Evolutionary conservation across 2,888 invertebrate genomes (phyloP).

Genomic region (Amphipoea lucens): DNA sequence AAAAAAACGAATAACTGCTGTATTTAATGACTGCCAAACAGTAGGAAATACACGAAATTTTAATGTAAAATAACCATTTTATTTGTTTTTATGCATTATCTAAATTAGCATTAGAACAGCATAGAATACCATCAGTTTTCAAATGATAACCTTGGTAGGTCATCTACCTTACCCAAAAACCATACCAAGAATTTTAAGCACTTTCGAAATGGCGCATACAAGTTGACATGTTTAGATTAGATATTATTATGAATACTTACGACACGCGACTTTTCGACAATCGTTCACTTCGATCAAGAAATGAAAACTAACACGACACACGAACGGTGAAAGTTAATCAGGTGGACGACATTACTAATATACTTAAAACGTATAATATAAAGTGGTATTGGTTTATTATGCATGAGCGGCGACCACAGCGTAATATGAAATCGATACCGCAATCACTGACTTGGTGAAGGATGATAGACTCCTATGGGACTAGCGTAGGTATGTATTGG

Average conservation of each 20-base stretch:
- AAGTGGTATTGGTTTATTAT: constrained; percentile 42
- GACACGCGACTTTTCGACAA: constrained; percentile 34
- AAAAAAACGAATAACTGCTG: constrained; percentile 2
- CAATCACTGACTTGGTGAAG: constrained; percentile 30
- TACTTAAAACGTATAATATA: constrained; percentile 22
- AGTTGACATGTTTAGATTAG: constrained; percentile 50
- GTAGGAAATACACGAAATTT: constrained; percentile 39
- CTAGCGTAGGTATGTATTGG: not conserved
- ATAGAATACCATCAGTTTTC: not conserved
- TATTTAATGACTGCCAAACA: constrained; percentile 22
- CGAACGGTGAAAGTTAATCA: constrained; percentile 47
- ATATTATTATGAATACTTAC: constrained; percentile 11
- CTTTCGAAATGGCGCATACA: constrained; percentile 24
- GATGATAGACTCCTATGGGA: constrained; percentile 19
- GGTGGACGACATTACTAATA: constrained; percentile 33
- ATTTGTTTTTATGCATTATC: constrained; percentile 5
- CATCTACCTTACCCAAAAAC: constrained; percentile 46
- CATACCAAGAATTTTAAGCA: constrained; percentile 29
- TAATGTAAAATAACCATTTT: constrained; percentile 9
- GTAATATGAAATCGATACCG: constrained; percentile 45
- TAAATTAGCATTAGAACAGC: constrained; percentile 18
- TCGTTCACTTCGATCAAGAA: constrained; percentile 30
- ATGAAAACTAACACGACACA: constrained; percentile 18
- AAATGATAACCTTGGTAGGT: constrained; percentile 41
- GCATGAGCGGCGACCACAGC: constrained; percentile 15